Evolutionary conservation across 2,888 invertebrate genomes (phyloP).

Genomic region (Eupeodes luniger): DNA sequence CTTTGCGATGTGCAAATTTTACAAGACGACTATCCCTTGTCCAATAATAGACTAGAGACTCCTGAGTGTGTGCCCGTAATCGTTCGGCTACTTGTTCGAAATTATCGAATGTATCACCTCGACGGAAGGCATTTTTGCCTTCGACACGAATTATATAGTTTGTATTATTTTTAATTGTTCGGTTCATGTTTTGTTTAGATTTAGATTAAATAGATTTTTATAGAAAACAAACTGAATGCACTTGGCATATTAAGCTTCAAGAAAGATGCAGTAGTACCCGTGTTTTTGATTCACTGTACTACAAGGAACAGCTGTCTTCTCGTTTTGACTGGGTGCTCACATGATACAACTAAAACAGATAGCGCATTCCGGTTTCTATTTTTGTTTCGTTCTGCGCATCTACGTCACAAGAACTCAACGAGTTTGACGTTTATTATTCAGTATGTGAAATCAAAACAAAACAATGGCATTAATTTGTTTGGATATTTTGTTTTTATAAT

Average conservation of each 20-base stretch:
- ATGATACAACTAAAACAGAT: too few species aligned
- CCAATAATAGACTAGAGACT: constrained; percentile 84
- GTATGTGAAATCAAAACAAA: too few species aligned
- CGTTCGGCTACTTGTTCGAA: constrained; percentile 82
- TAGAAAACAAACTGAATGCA: not conserved
- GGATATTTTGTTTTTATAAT: too few species aligned
- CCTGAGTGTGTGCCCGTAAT: constrained; percentile 82
- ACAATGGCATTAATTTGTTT: too few species aligned
- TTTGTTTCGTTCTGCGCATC: too few species aligned
- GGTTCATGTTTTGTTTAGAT: constrained; percentile 25
- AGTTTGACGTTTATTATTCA: too few species aligned
- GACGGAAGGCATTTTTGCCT: constrained; percentile 82
- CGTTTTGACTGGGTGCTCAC: too few species aligned
- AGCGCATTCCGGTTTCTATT: too few species aligned
- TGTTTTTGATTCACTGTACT: constrained; percentile 10
- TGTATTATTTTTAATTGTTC: constrained; percentile 11
- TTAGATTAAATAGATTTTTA: not conserved
- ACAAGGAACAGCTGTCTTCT: constrained; percentile 1
- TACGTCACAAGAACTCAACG: too few species aligned
- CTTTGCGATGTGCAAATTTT: constrained; percentile 84
- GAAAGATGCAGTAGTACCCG: too few species aligned
- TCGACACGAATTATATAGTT: constrained; percentile 67
- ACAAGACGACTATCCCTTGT: constrained; percentile 84
- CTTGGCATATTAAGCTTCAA: not conserved
- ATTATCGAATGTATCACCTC: constrained; percentile 83